Base-by-base conservation (phyloP, 2,797 vertebrate genomes). In the Delichon dasypus region DNA sequence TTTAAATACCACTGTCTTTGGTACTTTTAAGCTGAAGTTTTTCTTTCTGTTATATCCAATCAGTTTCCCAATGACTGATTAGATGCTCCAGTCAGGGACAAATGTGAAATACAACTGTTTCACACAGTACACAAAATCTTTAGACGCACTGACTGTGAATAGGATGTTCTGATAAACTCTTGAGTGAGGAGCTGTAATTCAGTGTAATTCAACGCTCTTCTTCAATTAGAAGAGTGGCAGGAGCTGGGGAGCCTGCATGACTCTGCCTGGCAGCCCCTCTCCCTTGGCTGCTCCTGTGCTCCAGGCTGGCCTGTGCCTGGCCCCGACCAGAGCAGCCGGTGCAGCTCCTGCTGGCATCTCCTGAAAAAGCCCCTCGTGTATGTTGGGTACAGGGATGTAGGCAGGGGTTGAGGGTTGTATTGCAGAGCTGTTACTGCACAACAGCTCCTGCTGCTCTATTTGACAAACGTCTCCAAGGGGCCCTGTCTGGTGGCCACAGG, bases 271-370 rank as follows among this genome's bases (percentile, higher is more conserved):
- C 40, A 57, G 26, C 15, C 21, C 16, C 30, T 40, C 10, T 72
- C 29, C 21, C 45, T 80, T 0, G 0, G 26, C 50, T 57, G 34
- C 42, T 83, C 48, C 55, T 26, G 27, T 47, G 23, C 64, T 67
- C 32, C 15, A 76, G 8, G 5, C 67, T 78, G 64, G 42, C 18
- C 34, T 13, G 5, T 13, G 16, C 36, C 45, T 34, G 45, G 47
- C n/a, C 62, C 14, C 0, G 0, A 1, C 0, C 7, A 23, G 29
- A 80, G 38, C 62, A 55, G 40, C 27, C 40, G 51, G 23, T 4
- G 44, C 25, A 44, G 17, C 47, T 85, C 42, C 83, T 30, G 40
- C 67, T 66, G 47, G 60, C 10, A 0, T 32, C 71, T 72, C 34
- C 58, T n/a, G 32, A 23, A 62, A 61, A 68, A 36, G 17, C 5